Conservation (phyloP, 2,888 invertebrate genomes). For the Nysson spinosus region DNA sequence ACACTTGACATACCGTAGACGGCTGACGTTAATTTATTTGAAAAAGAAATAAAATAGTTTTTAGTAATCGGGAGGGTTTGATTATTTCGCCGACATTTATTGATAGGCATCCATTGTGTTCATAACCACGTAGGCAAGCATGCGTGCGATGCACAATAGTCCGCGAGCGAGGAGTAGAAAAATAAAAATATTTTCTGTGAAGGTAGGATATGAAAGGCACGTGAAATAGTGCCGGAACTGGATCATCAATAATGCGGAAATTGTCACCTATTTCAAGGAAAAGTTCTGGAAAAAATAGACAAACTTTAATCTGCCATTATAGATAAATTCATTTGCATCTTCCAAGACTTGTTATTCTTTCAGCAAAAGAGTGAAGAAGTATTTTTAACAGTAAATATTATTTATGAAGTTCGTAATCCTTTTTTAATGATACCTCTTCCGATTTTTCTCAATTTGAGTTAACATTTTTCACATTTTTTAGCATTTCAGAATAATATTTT, state of each 20-base stretch:
- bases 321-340: not conserved
- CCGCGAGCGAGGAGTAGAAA: conserved; percentile 2
- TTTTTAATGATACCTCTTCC: too few relatives aligned
- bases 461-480: too few relatives aligned
- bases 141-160: not conserved
- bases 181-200: not conserved
- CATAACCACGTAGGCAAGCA: not conserved
- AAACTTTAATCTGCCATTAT: not conserved
- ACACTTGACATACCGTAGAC: too few relatives aligned
- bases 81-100: not conserved
- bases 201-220: not conserved
- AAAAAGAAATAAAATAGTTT: too few relatives aligned
- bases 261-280: not conserved
- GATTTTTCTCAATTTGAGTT: too few relatives aligned
- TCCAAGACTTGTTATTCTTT: too few relatives aligned
- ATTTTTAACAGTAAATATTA: too few relatives aligned
- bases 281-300: not conserved
- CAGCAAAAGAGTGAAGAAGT: too few relatives aligned
- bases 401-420: too few relatives aligned
- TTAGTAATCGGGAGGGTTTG: not conserved
- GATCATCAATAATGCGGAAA: conserved; percentile 13
- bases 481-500: too few relatives aligned
- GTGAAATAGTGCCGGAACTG: conserved; percentile 5
- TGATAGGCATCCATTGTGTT: too few relatives aligned
- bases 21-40: too few relatives aligned